Base-by-base conservation (phyloP, 2,797 vertebrate species). In the Pogonophryne albipinna region DNA sequence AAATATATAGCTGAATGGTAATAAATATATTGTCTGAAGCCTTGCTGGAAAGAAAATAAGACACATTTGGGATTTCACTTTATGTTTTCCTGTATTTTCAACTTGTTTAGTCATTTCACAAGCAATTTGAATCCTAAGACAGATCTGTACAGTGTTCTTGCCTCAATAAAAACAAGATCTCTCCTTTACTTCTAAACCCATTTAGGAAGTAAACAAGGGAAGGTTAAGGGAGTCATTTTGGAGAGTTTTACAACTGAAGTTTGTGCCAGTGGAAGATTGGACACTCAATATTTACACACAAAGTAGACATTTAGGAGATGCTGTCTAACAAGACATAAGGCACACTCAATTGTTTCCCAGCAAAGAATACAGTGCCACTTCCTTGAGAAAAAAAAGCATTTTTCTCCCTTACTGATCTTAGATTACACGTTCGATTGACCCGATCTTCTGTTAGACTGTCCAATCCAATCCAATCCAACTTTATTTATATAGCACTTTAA, bases 1-100 rank as follows among this genome's bases (percentile, higher is more conserved):
- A 74, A 41, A 71, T 66, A 58, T 49, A 69, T 70, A 78, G 59
- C 70, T 61, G 50, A 67, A 76, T 55, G 31, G 38, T 82, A 75
- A 78, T 78, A 62, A 68, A 71, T 53, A 61, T 72, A 73, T 76
- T 71, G 50, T 42, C 16, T 42, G 41, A 46, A 59, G 59, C 13
- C 27, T 62, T n/a, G 13, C n/a, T 69, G 17, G 55, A 59, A 46
- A 75, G 34, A 64, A 74, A 75, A 62, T 44, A 63, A 38, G 13
- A 51, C 41, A 44, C 4, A 2, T 49, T 78, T 38, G 10, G 34
- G 44, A 19, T 70, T 59, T 80, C 8, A 49, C 52, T 76, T 56
- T 1, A 27, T 15, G 42, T 47, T 68, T 63, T 20, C 8, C 31
- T 58, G 23, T 34, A 10, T 74, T 71, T 74, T 45, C 27, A 51